Conservation (phyloP, 2,113 vertebrate genomes). For the Apistogramma diplotaenia region DNA sequence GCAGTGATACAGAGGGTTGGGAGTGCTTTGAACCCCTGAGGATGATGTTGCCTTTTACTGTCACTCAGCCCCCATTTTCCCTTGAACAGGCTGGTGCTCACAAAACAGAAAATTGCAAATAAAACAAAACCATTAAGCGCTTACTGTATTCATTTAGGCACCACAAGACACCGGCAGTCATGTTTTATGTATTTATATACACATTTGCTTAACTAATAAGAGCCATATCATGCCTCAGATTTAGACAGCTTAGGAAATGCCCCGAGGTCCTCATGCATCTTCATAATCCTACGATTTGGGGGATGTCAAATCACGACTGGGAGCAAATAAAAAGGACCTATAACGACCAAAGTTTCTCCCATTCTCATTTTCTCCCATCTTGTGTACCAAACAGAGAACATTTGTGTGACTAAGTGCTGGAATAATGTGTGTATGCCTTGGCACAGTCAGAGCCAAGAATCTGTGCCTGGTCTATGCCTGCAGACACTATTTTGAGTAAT, state of each 20-base stretch:
- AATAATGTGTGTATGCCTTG: conserved; percentile 23
- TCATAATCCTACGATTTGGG: conserved; percentile 60
- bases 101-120: conserved; percentile 47
- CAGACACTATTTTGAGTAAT: conserved; percentile 39
- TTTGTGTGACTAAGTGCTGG: conserved; percentile 36
- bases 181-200: conserved; percentile 59
- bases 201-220: conserved; percentile 69
- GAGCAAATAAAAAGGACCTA: conserved; percentile 31
- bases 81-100: conserved; percentile 18
- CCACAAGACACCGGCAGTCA: conserved; percentile 17
- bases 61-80: conserved; percentile 30
- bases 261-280: conserved; percentile 27
- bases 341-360: conserved; percentile 15
- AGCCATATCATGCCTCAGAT: conserved; percentile 61
- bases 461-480: conserved; percentile 3
- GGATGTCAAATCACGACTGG: conserved; percentile 25
- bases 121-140: conserved; percentile 37
- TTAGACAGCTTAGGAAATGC: conserved; percentile 49
- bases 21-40: conserved; percentile 48
- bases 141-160: conserved; percentile 17
- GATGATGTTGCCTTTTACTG: conserved; percentile 30
- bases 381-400: conserved; percentile 27
- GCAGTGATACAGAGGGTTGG: conserved; percentile 39
- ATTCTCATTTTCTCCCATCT: background rate
- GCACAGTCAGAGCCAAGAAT: background rate